Percentiles rank a stretch among this genome's conserved stretches.
Evolutionary conservation across 2,888 invertebrate species (phyloP).

Genomic region (Bombylius major): DNA sequence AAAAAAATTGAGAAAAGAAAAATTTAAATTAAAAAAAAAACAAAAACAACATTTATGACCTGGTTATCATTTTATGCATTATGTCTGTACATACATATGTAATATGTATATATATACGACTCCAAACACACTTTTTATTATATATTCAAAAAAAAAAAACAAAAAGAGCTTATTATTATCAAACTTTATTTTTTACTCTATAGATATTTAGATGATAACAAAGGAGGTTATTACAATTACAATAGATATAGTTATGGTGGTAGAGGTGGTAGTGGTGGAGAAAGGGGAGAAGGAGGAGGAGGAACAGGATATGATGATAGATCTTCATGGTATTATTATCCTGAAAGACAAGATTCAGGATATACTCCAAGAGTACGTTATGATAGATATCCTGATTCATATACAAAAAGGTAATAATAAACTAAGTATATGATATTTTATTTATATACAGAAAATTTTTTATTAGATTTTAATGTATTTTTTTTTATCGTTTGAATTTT

Average conservation of each 20-base stretch:
- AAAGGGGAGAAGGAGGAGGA: background rate
- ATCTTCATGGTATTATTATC: constrained; percentile 17
- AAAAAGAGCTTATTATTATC: background rate
- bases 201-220: too few relatives aligned
- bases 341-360: constrained; percentile 15
- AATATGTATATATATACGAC: background rate
- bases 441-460: too few relatives aligned
- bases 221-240: background rate
- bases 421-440: too few relatives aligned
- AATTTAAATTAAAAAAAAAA: too few relatives aligned
- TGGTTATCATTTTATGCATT: too few relatives aligned
- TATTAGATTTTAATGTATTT: too few relatives aligned
- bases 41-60: background rate
- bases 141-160: background rate
- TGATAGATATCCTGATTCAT: constrained; percentile 11
- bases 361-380: constrained; percentile 1
- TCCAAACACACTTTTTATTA: background rate
- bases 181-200: background rate
- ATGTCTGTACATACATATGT: too few relatives aligned
- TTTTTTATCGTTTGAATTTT: too few relatives aligned
- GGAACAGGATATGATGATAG: constrained; percentile 13
- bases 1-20: too few relatives aligned
- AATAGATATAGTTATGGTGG: constrained; percentile 9
- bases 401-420: constrained; percentile 9
- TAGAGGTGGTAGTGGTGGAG: constrained; percentile 9